phyloP scores from a whole-genome alignment of 2,797 vertebrate species.

The Molossus alvarezi region DNA sequence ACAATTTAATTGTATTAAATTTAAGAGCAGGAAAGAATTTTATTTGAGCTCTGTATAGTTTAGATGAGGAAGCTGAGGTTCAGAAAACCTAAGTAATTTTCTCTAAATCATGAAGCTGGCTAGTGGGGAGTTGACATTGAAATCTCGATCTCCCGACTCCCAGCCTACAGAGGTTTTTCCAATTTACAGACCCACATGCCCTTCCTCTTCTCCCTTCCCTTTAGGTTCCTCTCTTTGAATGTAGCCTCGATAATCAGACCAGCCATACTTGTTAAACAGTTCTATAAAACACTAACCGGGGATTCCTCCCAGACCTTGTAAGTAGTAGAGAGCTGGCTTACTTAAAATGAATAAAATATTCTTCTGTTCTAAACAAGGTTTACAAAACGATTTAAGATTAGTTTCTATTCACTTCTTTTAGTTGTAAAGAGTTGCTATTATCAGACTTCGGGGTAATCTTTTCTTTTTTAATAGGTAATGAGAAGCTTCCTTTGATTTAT shows the following conservation, averaged over 20 bases:
- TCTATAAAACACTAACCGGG: neutral
- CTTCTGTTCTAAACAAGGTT: conserved; percentile 61
- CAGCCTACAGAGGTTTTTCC: neutral
- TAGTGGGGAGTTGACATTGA: neutral
- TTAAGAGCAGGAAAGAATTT: neutral
- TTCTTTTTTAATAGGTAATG: conserved; percentile 16
- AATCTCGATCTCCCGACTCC: neutral
- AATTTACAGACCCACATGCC: neutral
- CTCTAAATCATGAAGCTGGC: neutral
- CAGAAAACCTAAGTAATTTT: conserved; percentile 17
- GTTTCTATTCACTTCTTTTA: conserved; percentile 49
- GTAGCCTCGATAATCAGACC: conserved; percentile 18
- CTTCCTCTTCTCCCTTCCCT: neutral
- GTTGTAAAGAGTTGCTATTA: conserved; percentile 6
- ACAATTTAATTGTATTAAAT: conserved; percentile 17
- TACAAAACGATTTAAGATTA: conserved; percentile 49
- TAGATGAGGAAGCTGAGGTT: neutral
- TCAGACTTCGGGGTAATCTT: neutral
- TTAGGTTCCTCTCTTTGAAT: conserved; percentile 4
- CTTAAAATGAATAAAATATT: neutral
- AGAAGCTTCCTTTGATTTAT: conserved; percentile 1
- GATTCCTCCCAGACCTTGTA: conserved; percentile 35
- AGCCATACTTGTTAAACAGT: neutral
- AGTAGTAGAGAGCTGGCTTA: neutral
- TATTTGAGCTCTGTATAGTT: neutral